Percentiles rank a stretch among this genome's conserved stretches.
These are phyloP conservation scores for Euplexia lucipara DNA, from an alignment of 2,888 invertebrate genomes.

Conservation along the genomic window DNA sequence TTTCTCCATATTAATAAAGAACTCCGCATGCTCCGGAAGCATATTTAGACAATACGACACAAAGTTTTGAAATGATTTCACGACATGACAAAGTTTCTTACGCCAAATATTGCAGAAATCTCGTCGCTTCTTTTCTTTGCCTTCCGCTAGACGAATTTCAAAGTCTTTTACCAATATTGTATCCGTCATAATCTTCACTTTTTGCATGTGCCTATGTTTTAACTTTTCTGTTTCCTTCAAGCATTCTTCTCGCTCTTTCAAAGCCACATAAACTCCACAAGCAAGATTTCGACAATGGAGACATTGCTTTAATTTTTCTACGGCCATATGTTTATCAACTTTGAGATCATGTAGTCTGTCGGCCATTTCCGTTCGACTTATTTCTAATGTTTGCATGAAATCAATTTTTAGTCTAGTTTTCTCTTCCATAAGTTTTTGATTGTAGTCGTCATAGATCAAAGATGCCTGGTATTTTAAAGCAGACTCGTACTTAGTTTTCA, in stretches of 20 bases:
- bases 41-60: conserved; percentile 80
- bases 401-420: conserved; percentile 73
- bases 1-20: conserved; percentile 86
- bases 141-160: conserved; percentile 73
- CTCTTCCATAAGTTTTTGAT: conserved; percentile 72
- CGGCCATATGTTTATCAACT: conserved; percentile 80
- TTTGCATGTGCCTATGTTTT: conserved; percentile 76
- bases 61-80: conserved; percentile 84
- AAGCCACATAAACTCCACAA: conserved; percentile 85
- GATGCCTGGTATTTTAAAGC: conserved; percentile 78
- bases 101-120: conserved; percentile 79
- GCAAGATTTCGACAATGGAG: conserved; percentile 84
- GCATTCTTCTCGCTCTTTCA: conserved; percentile 83
- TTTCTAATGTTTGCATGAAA: conserved; percentile 75
- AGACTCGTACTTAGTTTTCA: conserved; percentile 73
- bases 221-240: conserved; percentile 73
- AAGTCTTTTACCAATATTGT: conserved; percentile 75
- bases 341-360: conserved; percentile 80
- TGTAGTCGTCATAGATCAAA: conserved; percentile 76
- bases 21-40: conserved; percentile 84
- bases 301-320: conserved; percentile 79
- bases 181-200: conserved; percentile 73
- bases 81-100: conserved; percentile 83
- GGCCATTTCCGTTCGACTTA: conserved; percentile 61
- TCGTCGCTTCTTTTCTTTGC: conserved; percentile 74